These are phyloP conservation scores for Brachionus sp. DNA, from an alignment of 1,140 invertebrate species.

Conservation along the genomic window DNA sequence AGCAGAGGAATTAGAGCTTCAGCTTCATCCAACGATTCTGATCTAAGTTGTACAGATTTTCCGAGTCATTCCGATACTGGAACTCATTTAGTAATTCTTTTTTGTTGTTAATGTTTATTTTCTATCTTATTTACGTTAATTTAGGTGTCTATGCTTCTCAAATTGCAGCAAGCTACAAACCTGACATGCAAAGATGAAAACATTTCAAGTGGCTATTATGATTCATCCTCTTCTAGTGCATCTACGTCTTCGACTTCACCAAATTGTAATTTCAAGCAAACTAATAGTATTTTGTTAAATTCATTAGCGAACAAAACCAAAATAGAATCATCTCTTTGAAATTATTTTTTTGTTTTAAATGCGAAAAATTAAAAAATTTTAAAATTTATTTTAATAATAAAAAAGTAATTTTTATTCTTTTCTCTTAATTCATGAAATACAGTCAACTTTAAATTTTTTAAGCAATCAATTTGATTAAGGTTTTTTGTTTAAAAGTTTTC, in stretches of 20 bases:
- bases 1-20: neutral
- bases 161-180: slow-evolving; percentile 15
- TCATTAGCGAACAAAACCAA: neutral
- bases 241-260: slow-evolving; percentile 24
- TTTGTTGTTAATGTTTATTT: neutral
- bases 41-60: neutral
- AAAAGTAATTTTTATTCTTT: too few relatives aligned
- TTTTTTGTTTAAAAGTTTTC: too few relatives aligned
- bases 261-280: slow-evolving; percentile 26
- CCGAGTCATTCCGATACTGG: neutral
- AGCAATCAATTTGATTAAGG: too few relatives aligned
- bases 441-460: too few relatives aligned
- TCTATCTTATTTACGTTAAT: neutral
- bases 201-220: slow-evolving; percentile 41
- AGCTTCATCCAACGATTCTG: slow-evolving; percentile 29
- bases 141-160: slow-evolving; percentile 35
- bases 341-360: neutral
- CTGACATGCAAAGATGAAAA: neutral
- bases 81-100: slow-evolving; percentile 19
- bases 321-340: slow-evolving; percentile 33
- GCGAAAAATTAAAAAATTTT: neutral
- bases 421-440: too few relatives aligned
- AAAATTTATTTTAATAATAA: too few relatives aligned
- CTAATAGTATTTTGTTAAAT: neutral
- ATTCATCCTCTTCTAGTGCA: slow-evolving; percentile 22